These are phyloP conservation scores for Hydroisotoma schaefferi DNA, from an alignment of 2,888 invertebrate genomes.

Conservation along the genomic window DNA sequence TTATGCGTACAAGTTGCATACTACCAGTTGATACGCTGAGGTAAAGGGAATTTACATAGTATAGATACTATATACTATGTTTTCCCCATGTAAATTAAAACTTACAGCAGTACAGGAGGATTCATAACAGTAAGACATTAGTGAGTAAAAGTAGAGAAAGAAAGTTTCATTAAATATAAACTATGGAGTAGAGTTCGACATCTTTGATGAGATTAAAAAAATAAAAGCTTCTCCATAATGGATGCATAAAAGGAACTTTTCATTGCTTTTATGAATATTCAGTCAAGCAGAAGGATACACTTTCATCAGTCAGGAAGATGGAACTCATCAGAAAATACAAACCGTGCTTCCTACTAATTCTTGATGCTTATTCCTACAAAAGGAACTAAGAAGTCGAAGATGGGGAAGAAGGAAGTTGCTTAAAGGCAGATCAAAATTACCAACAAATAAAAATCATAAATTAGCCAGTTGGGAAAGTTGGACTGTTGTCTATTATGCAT, in stretches of 20 bases:
- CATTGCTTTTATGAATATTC: conserved; percentile 42
- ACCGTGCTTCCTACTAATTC: neutral
- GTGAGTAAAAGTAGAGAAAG: neutral
- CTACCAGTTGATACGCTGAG: too few species aligned
- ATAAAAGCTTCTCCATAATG: conserved; percentile 39
- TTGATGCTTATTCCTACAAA: too few species aligned
- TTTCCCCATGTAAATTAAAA: neutral
- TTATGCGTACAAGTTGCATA: too few species aligned
- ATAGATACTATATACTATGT: too few species aligned
- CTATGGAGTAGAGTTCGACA: conserved; percentile 31
- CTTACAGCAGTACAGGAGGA: neutral
- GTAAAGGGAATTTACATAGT: too few species aligned
- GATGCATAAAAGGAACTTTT: conserved; percentile 33
- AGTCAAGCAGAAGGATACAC: conserved; percentile 30
- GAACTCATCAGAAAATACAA: neutral
- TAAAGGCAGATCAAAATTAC: too few species aligned
- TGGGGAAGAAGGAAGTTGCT: too few species aligned
- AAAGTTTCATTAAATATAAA: conserved; percentile 40
- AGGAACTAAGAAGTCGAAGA: too few species aligned
- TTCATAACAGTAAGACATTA: conserved; percentile 8
- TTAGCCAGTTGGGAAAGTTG: too few species aligned
- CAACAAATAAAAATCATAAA: too few species aligned
- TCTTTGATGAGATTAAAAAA: conserved; percentile 45
- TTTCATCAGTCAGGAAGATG: conserved; percentile 9
- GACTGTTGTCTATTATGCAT: too few species aligned